These are phyloP conservation scores for Teleiodes luculella DNA, from an alignment of 2,888 invertebrate genomes.

Conservation along the genomic window DNA sequence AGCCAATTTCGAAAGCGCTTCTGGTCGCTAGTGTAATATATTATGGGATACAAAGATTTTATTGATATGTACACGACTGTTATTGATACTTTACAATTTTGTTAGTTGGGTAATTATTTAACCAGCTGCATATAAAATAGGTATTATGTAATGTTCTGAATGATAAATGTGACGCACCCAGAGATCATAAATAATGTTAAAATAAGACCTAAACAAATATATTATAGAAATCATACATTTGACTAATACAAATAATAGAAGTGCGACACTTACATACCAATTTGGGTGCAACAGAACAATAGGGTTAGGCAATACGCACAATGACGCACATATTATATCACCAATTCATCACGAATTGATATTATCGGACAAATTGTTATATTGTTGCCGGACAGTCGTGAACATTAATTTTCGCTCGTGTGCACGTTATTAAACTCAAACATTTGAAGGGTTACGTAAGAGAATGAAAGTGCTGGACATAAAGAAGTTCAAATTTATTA, in stretches of 20 bases:
- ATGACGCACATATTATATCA: constrained; percentile 38
- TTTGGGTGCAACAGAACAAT: constrained; percentile 46
- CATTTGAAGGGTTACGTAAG: constrained; percentile 26
- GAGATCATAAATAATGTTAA: too few relatives aligned
- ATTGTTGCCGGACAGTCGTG: constrained; percentile 56
- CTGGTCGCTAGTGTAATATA: background rate
- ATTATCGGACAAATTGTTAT: constrained; percentile 53
- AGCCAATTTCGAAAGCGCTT: constrained; percentile 44
- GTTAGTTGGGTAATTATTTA: background rate
- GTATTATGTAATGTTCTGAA: background rate
- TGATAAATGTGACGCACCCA: background rate
- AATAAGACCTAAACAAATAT: too few relatives aligned
- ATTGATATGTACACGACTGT: background rate
- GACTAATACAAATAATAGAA: too few relatives aligned
- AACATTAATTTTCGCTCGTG: constrained; percentile 62
- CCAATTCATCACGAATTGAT: constrained; percentile 36
- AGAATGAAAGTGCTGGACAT: constrained; percentile 11
- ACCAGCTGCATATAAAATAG: background rate
- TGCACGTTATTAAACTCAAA: constrained; percentile 50
- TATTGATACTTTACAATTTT: background rate
- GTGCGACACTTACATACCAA: constrained; percentile 38
- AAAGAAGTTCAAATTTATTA: constrained; percentile 8
- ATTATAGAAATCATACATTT: too few relatives aligned
- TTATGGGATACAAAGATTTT: constrained; percentile 2
- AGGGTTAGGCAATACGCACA: constrained; percentile 47